Base-by-base conservation (phyloP, 2,113 vertebrate species). In the Raphicerus campestris region DNA sequence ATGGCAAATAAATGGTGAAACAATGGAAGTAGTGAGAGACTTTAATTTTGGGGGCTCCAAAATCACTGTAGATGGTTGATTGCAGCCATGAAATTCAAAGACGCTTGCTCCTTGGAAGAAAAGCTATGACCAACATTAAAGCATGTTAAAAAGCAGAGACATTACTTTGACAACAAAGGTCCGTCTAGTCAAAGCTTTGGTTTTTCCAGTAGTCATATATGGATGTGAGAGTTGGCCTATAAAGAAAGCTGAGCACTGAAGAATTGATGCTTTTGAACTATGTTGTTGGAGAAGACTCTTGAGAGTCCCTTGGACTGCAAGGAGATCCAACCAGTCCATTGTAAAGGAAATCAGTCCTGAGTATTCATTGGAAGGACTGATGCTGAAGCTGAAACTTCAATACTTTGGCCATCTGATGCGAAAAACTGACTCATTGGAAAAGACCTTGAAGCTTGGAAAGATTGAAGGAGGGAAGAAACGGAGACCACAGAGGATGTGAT, bases 401-500 rank as follows among this genome's bases (percentile, higher is more conserved):
- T 39, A 39, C 19, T 70, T 70, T 22, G 66, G 19, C n/a, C 66
- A 39, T n/a, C 66, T 70, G 19, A 70, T 70, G n/a, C 0, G 1
- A 70, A 70, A 39, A 70, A 6, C n/a, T 39, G 66, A 73, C n/a
- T 73, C 19, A 22, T 13, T 39, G n/a, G n/a, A 73, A 73, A 73
- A 73, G 19, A 73, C 19, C 66, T 5, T 39, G n/a, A 73, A 6
- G 5, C 19, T 73, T 22, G 35, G 35, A 73, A 24, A 73, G 66
- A 73, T 73, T 73, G 35, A 73, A 70, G 19, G 20, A 3, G 2
- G 19, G 20, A 39, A 22, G 66, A 73, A 5, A 73, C 3, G 20
- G 10, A 5, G 20, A 73, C 0, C 0, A 39, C 20, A 73, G 35
- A 73, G 20, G 35, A 13, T 13, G 20, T 39, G 66, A 24, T 70